Evolutionary conservation across 2,797 vertebrate genomes (phyloP), one percentile per base, ranked within the genome.

Genomic region (Sebastes miniatus): DNA sequence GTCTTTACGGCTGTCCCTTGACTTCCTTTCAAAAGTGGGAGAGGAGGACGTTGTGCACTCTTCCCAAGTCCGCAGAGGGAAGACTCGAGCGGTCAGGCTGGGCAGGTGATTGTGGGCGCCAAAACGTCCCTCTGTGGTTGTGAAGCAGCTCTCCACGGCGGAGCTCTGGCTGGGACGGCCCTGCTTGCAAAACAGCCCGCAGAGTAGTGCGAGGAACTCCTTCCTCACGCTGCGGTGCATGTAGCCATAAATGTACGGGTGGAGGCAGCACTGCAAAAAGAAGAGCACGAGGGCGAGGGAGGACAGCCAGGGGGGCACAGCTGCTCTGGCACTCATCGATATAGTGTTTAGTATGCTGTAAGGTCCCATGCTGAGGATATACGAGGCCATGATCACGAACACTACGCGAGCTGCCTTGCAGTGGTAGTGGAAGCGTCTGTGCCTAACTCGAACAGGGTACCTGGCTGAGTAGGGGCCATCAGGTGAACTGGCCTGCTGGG

Each of bases 201-300:
- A 97, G 63, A 98, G 93, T 81, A 97, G 76, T 1, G 94, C 94
- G 29, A 97, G 90, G 83, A 98, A 96, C 84, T 97, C 97, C 80
- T 97, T 97, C 83, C 96, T 95, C 66, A 97, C 96, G 4, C 96
- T 97, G 64, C 97, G 96, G 87, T 97, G 97, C 96, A 97, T 97
- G 95, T 98, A 98, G 22, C 97, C 97, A 4, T 97, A 97, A 86
- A 97, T 96, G 87, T 97, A 98, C 0, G 97, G 97, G 81, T 97
- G 97, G 20, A 97, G 94, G 91, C 97, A 97, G 86, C 97, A 97
- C 95, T 97, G 97, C 81, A 97, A 88, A 81, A 97, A 98, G 91
- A 98, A 97, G 79, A 98, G 96, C 76, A 97, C 95, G 12, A 97
- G 95, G 22, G 97, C 95, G 27, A 96, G 76, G 18, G 96, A 96